A percentile compares a stretch with the other conserved stretches of the same genome.
Conservation (phyloP, 2,888 invertebrate genomes). For the Eurois occulta region DNA sequence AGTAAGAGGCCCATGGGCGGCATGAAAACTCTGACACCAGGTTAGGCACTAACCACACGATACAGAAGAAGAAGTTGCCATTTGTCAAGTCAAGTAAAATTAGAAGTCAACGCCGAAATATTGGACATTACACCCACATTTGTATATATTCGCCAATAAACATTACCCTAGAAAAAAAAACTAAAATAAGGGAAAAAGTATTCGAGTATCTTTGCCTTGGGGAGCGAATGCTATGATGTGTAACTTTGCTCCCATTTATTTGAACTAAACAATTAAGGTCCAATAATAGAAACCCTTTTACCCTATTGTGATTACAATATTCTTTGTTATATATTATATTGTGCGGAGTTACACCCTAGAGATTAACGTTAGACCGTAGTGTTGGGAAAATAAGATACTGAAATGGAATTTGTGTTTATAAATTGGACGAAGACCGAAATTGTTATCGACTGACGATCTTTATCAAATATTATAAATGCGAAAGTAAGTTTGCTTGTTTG, state of each 20-base stretch:
- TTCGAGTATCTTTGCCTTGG: not conserved
- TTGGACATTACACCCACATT: no score
- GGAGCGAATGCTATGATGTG: constrained; percentile 3
- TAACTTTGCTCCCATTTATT: constrained; percentile 36
- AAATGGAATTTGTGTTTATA: not conserved
- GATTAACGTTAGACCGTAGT: constrained; percentile 54
- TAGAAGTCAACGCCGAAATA: no score
- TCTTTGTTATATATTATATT: constrained; percentile 64
- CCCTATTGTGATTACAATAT: constrained; percentile 67
- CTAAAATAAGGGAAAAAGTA: constrained; percentile 1
- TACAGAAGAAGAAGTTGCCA: no score
- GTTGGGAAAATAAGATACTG: not conserved
- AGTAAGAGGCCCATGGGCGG: no score
- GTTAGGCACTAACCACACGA: no score
- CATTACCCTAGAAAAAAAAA: not conserved
- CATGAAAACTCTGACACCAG: no score
- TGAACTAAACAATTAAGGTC: constrained; percentile 57
- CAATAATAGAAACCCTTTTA: constrained; percentile 63
- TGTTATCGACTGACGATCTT: no score
- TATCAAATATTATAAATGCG: no score
- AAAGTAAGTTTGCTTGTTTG: no score
- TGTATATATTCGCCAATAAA: not conserved
- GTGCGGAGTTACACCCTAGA: constrained; percentile 54
- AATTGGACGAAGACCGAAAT: constrained; percentile 36
- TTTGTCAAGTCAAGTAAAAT: no score